Evolutionary conservation across 2,888 invertebrate species (phyloP), one percentile per base, ranked within the genome.

Genomic region (Hypena proboscidalis): DNA sequence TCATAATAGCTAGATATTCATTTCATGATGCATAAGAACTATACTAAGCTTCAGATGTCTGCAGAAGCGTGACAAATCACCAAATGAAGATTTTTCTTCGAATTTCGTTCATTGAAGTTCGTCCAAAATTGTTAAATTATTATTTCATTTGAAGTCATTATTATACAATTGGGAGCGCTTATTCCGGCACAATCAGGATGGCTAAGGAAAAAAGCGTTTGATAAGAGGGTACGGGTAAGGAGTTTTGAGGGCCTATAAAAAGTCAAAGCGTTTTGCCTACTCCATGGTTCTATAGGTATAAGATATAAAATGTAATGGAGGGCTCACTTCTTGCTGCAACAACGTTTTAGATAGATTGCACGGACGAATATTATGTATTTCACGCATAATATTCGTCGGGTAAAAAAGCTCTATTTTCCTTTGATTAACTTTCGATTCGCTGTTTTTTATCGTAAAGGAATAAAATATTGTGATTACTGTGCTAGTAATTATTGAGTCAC

Each of bases 151-250:
- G 17, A 47, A 54, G 33, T 54, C 50, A 54, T 54, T 43, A 57
- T 50, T 38, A 39, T 34, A 43, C 57, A 42, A 54, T 54, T 50
- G 38, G 35, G 35, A 32, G 34, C 30, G 45, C 38, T 49, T 41
- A 41, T 54, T 56, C 35, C 41, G 42, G 40, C 56, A 40, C 45
- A 56, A 58, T 63, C 56, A 38, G 36, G 45, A 50, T 44, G 39
- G 49, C 46, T 52, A 32, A 49, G 20, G 48, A 43, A 54, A 56
- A 64, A 64, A 54, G 41, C 34, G 43, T 48, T 60, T 41, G 61
- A 56, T 58, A 57, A 61, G 52, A 50, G 50, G 59, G 57, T 47
- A 52, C 20, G 34, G 43, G 45, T 42, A 45, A 64, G 57, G 42
- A 47, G 47, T 48, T 64, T 38, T 42, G 52, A 64, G 48, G 21